A percentile compares a stretch with the other conserved stretches of the same genome.
Conservation (phyloP, 2,113 vertebrate genomes). For the Mohoua ochrocephala region DNA sequence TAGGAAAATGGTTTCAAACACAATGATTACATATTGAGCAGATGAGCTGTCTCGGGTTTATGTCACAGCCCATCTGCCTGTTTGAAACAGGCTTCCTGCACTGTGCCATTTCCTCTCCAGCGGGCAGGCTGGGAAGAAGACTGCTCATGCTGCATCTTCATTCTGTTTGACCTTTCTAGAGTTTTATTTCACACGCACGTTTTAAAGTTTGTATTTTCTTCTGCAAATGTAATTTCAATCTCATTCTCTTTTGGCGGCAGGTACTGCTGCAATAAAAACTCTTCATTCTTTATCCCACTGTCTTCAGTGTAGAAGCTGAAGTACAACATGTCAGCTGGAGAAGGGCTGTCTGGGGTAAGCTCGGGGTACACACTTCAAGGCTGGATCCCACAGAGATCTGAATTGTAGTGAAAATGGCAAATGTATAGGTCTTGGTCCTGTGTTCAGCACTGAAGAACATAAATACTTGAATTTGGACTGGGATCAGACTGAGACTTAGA, state of each 20-base stretch:
- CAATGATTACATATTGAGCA: neutral
- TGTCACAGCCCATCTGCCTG: conserved; percentile 2
- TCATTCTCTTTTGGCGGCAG: neutral
- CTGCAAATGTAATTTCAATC: neutral
- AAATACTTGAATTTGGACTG: neutral
- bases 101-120: neutral
- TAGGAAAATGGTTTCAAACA: neutral
- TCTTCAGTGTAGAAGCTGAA: neutral
- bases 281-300: neutral
- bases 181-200: neutral
- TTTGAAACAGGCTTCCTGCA: neutral
- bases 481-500: neutral
- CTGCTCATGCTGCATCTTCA: neutral
- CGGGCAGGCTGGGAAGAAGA: neutral
- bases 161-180: neutral
- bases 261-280: neutral
- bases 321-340: neutral
- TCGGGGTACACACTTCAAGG: neutral
- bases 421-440: neutral
- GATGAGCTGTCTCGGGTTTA: neutral
- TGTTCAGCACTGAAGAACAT: neutral
- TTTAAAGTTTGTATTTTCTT: neutral
- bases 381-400: neutral
- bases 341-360: neutral
- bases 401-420: neutral